Evolutionary conservation across 2,888 invertebrate species (phyloP).

Genomic region (Drosophila siamana): DNA sequence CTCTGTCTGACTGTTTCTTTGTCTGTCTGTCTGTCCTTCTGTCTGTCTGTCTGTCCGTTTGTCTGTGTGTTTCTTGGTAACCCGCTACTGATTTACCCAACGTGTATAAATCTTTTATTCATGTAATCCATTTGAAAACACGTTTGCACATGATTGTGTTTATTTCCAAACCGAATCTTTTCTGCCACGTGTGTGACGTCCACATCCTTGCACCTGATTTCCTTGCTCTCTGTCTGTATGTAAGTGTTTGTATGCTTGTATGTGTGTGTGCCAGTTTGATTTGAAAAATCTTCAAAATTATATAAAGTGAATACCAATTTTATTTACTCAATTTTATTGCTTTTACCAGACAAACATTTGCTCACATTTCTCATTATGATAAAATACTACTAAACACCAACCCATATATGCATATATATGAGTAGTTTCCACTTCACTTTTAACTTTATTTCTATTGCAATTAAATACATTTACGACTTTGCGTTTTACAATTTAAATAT

Average conservation of each 20-base stretch:
- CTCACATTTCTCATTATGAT: conserved; percentile 34
- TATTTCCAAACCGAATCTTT: conserved; percentile 73
- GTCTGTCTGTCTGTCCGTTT: conserved; percentile 33
- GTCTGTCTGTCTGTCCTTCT: conserved; percentile 36
- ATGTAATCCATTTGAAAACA: conserved; percentile 81
- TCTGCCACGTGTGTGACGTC: conserved; percentile 16
- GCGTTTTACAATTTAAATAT: not conserved
- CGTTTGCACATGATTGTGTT: conserved; percentile 82
- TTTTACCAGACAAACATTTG: conserved; percentile 54
- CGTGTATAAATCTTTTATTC: conserved; percentile 81
- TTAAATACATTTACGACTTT: not conserved
- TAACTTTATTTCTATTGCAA: conserved; percentile 12
- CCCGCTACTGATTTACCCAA: conserved; percentile 81
- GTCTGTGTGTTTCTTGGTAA: conserved; percentile 57
- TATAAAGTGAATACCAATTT: conserved; percentile 81
- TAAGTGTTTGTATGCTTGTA: no score
- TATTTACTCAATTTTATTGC: conserved; percentile 75
- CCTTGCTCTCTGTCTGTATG: not conserved
- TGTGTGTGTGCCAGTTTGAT: conserved; percentile 54
- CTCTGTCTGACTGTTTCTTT: conserved; percentile 11
- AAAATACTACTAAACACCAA: not conserved
- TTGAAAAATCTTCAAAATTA: conserved; percentile 81
- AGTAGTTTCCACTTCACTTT: conserved; percentile 11
- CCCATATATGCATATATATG: no score
- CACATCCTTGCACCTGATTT: not conserved